Percentiles rank a stretch among this genome's conserved stretches.
These are phyloP conservation scores for Aspidapion aeneum DNA, from an alignment of 2,888 invertebrate genomes.

Conservation along the genomic window DNA sequence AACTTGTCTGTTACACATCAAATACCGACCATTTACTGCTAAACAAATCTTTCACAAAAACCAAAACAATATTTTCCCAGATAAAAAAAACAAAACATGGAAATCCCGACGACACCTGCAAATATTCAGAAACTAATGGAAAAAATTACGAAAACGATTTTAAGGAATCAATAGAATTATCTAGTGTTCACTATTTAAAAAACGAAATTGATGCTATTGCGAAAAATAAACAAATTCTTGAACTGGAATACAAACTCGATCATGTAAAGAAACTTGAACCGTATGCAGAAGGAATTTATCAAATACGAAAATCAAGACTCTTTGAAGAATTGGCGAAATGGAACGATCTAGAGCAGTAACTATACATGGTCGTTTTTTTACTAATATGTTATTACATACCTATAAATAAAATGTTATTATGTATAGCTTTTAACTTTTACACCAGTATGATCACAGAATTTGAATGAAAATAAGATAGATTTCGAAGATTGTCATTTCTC, in stretches of 20 bases:
- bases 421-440: no score
- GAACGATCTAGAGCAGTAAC: neutral
- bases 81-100: neutral
- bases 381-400: no score
- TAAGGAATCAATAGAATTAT: neutral
- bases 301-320: neutral
- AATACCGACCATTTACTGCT: neutral
- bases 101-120: neutral
- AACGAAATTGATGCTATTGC: neutral
- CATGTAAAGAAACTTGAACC: neutral
- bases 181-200: neutral
- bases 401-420: no score
- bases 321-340: neutral
- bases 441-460: no score
- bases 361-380: no score
- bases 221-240: neutral
- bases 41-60: neutral
- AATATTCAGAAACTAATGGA: neutral
- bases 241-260: neutral
- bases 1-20: neutral
- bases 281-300: neutral
- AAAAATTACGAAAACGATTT: neutral
- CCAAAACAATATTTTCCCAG: neutral
- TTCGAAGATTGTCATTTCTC: no score
- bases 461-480: no score